Evolutionary conservation across 2,888 invertebrate species (phyloP).

Genomic region (Nebria salina): DNA sequence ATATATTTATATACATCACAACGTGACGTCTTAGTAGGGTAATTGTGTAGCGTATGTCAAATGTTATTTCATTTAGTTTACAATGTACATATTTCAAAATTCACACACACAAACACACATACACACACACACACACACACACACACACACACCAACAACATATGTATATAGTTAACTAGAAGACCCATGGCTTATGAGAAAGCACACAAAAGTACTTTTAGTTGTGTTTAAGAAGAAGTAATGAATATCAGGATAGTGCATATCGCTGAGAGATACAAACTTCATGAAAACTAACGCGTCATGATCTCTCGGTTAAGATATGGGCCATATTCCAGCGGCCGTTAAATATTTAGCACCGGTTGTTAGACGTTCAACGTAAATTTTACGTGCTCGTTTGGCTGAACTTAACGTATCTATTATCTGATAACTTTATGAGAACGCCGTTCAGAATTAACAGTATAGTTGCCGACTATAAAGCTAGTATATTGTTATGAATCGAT

Average conservation of each 20-base stretch:
- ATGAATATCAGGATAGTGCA: too few species aligned
- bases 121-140: conserved; percentile 2
- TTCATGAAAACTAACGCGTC: background rate
- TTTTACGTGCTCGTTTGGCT: conserved; percentile 28
- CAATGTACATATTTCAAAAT: conserved; percentile 23
- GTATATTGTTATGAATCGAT: too few species aligned
- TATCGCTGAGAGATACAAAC: background rate
- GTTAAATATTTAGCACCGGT: conserved; percentile 14
- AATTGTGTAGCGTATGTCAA: conserved; percentile 35
- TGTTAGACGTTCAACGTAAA: conserved; percentile 21
- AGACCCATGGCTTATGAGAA: too few species aligned
- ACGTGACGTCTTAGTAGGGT: conserved; percentile 25
- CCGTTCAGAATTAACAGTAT: background rate
- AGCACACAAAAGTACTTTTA: too few species aligned
- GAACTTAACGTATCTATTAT: conserved; percentile 28
- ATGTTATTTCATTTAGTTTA: conserved; percentile 29
- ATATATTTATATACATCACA: conserved; percentile 3
- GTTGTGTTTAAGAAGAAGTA: too few species aligned
- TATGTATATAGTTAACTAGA: too few species aligned
- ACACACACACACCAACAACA: background rate
- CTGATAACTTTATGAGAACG: conserved; percentile 7
- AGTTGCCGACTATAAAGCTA: background rate
- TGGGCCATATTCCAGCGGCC: conserved; percentile 8
- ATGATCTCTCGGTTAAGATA: background rate
- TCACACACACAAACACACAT: background rate